A percentile compares a stretch with the other conserved stretches of the same genome.
Conservation (phyloP, 2,113 vertebrate species). For the Circaetus cinerascens region DNA sequence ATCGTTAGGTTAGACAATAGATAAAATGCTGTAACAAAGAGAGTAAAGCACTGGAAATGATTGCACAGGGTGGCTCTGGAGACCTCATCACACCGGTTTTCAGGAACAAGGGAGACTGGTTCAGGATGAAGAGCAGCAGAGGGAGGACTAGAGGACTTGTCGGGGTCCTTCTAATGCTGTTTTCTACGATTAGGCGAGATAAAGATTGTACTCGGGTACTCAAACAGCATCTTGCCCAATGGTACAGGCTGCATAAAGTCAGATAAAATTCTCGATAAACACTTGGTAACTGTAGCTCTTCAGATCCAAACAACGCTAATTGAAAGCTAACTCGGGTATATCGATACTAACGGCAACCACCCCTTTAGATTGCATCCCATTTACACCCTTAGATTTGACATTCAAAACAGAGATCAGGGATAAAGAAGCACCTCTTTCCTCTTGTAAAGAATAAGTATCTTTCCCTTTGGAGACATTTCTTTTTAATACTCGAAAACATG, state of each 20-base stretch:
- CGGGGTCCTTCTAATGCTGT: background rate
- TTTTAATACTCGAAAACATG: background rate
- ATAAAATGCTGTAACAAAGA: background rate
- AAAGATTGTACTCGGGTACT: background rate
- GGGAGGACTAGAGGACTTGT: background rate
- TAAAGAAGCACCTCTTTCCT: background rate
- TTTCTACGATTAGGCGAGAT: background rate
- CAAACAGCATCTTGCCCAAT: background rate
- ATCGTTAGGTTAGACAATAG: background rate
- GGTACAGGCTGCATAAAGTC: background rate
- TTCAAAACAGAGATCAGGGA: background rate
- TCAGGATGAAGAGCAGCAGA: background rate
- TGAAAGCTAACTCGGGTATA: background rate
- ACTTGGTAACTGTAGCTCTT: background rate
- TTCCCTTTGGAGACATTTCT: background rate
- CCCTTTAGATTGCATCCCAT: background rate
- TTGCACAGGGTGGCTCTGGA: background rate
- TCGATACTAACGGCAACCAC: rapidly evolving
- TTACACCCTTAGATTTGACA: background rate
- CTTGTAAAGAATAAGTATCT: background rate
- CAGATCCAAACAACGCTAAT: background rate
- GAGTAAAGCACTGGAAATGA: background rate
- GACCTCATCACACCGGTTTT: background rate
- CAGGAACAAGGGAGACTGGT: background rate
- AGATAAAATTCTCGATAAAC: background rate